Conservation (phyloP, 2,113 vertebrate genomes). For the Pseudolaguvia tuberculata region DNA sequence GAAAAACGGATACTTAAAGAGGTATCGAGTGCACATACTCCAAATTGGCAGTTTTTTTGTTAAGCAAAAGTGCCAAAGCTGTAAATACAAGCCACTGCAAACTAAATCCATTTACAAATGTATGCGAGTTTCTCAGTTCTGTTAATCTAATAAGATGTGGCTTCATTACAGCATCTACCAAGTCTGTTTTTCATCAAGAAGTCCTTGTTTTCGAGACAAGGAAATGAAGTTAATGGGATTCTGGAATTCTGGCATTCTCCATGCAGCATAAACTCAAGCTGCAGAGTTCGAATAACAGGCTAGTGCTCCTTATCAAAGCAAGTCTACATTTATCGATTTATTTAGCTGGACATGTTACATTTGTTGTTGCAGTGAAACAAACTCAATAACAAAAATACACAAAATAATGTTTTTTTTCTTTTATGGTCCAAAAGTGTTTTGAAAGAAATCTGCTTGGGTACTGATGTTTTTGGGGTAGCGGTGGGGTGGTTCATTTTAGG, state of each 20-base stretch:
- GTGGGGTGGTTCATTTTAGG: no score
- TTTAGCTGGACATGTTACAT: not conserved
- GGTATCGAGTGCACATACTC: not conserved
- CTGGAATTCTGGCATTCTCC: not conserved
- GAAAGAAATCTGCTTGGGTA: no score
- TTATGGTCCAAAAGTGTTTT: no score
- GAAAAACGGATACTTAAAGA: no score
- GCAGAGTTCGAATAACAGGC: not conserved
- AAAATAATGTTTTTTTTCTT: no score
- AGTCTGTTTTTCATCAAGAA: slow-evolving; percentile 20
- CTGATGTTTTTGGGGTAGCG: no score
- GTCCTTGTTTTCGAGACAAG: slow-evolving; percentile 16
- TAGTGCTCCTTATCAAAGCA: slow-evolving; percentile 2
- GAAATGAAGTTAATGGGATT: slow-evolving; percentile 27
- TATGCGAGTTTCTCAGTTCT: slow-evolving; percentile 1
- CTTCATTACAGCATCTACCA: slow-evolving; percentile 15
- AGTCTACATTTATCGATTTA: slow-evolving; percentile 2
- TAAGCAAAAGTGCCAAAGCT: not conserved
- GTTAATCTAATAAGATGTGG: slow-evolving; percentile 30
- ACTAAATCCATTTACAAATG: not conserved
- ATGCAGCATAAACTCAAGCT: not conserved
- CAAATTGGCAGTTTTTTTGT: not conserved
- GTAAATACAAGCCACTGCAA: no score
- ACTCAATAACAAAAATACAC: no score
- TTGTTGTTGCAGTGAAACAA: not conserved